phyloP scores from a whole-genome alignment of 2,888 invertebrate species.

The Cataglyphis albicans region DNA sequence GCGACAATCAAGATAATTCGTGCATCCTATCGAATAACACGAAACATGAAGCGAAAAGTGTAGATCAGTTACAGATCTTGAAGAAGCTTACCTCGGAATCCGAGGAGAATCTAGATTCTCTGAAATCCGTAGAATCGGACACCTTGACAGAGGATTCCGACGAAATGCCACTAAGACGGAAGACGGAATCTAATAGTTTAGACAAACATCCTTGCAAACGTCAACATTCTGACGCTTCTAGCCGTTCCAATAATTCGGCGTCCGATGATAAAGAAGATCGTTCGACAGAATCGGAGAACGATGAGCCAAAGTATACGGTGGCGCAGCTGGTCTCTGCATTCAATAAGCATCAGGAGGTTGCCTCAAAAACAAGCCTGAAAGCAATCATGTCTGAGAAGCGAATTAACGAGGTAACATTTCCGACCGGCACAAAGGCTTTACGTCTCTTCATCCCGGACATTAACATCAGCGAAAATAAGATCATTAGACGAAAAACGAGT shows the following conservation, averaged over 20 bases:
- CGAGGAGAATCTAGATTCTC: constrained; percentile 83
- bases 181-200: constrained; percentile 35
- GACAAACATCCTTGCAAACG: constrained; percentile 79
- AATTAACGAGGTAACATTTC: constrained; percentile 83
- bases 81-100: constrained; percentile 76
- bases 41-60: neutral
- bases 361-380: constrained; percentile 85
- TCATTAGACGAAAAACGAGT: constrained; percentile 83
- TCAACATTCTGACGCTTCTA: constrained; percentile 82
- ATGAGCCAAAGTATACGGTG: constrained; percentile 86
- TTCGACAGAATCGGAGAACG: constrained; percentile 83
- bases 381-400: constrained; percentile 85
- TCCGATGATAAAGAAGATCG: constrained; percentile 84
- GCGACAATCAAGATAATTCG: neutral
- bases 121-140: constrained; percentile 84
- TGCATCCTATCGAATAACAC: neutral
- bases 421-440: constrained; percentile 86
- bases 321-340: constrained; percentile 86
- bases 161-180: constrained; percentile 71
- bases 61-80: constrained; percentile 37
- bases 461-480: constrained; percentile 83
- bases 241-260: constrained; percentile 81
- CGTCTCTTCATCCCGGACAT: constrained; percentile 86
- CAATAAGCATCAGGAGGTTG: constrained; percentile 86
- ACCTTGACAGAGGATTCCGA: constrained; percentile 85